A percentile compares a stretch with the other conserved stretches of the same genome.
Conservation (phyloP, 1,140 invertebrate genomes). For the Psix sp. region DNA sequence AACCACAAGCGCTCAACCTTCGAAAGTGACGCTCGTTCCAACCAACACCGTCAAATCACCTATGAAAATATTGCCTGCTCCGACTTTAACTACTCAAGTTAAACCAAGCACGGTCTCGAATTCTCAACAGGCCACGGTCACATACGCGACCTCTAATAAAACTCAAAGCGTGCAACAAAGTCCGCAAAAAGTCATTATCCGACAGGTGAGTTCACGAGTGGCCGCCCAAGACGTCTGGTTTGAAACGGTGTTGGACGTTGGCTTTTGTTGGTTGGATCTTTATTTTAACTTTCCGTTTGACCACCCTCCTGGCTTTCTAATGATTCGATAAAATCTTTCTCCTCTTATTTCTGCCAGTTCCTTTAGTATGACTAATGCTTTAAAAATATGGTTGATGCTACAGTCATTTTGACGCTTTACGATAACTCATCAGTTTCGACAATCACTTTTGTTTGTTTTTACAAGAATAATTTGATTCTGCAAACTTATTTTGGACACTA, state of each 20-base stretch:
- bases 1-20: constrained; percentile 69
- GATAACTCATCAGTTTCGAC: too few species aligned
- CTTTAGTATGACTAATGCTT: too few species aligned
- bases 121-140: constrained; percentile 61
- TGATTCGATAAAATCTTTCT: neutral
- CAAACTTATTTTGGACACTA: too few species aligned
- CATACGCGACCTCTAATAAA: constrained; percentile 67
- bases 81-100: constrained; percentile 74
- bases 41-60: constrained; percentile 79
- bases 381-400: too few species aligned
- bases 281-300: constrained; percentile 6
- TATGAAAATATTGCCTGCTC: constrained; percentile 84
- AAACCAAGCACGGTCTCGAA: constrained; percentile 67
- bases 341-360: neutral
- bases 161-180: constrained; percentile 75
- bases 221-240: neutral
- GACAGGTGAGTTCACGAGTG: constrained; percentile 75
- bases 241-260: constrained; percentile 19
- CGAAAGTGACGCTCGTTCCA: constrained; percentile 73
- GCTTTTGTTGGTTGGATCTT: constrained; percentile 38
- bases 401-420: too few species aligned
- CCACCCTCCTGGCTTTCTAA: neutral
- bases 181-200: constrained; percentile 79
- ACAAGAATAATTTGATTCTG: too few species aligned
- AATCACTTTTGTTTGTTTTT: too few species aligned